Evolutionary conservation across 2,888 invertebrate species (phyloP).

Genomic region (Drosophila lacicola): DNA sequence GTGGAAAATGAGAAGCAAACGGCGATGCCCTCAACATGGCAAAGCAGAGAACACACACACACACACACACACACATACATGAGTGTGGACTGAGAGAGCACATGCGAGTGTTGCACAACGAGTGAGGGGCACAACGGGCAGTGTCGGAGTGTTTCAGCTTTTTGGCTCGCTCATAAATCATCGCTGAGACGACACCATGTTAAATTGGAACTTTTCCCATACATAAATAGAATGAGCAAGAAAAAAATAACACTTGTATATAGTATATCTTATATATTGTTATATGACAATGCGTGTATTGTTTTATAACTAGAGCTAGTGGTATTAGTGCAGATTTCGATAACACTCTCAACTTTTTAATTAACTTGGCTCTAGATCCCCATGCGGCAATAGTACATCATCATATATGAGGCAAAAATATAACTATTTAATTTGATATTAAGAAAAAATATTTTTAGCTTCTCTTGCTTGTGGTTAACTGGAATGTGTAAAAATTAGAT

Average conservation of each 20-base stretch:
- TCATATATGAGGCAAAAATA: too few relatives aligned
- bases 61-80: conserved; percentile 30
- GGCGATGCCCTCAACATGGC: conserved; percentile 56
- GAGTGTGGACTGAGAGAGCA: conserved; percentile 17
- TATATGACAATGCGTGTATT: conserved; percentile 8
- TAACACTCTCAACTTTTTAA: conserved; percentile 7
- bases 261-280: conserved; percentile 5
- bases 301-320: conserved; percentile 12
- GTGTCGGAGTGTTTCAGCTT: conserved; percentile 63
- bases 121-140: conserved; percentile 42
- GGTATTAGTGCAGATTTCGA: conserved; percentile 9
- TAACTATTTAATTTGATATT: too few relatives aligned
- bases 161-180: conserved; percentile 76
- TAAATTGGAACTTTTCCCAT: conserved; percentile 83
- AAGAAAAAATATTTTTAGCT: too few relatives aligned
- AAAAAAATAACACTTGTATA: conserved; percentile 28
- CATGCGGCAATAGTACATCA: too few relatives aligned
- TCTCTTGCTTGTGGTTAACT: too few relatives aligned
- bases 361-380: not conserved
- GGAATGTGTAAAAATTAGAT: too few relatives aligned
- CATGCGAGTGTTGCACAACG: not conserved
- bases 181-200: conserved; percentile 81
- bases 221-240: conserved; percentile 67
- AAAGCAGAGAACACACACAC: conserved; percentile 39
- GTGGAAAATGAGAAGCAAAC: conserved; percentile 67